Base-by-base conservation (phyloP, 2,797 vertebrate genomes). In the Rhinatrema bivittatum region DNA sequence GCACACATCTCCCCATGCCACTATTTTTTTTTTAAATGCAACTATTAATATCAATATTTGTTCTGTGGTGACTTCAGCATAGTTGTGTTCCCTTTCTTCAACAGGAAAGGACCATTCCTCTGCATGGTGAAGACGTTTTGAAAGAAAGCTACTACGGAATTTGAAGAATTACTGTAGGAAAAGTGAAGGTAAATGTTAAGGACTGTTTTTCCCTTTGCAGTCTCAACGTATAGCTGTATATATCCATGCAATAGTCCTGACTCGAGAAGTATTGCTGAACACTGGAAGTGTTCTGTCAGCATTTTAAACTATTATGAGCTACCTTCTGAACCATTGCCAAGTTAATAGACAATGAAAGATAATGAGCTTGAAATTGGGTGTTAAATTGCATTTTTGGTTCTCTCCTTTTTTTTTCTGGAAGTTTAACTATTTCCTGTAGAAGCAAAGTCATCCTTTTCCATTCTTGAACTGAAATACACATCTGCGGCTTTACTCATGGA, bases 331-430 rank as follows among this genome's bases (percentile, higher is more conserved):
- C 84, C 84, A 84, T 85, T 76, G 82, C 81, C 81, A 87, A 82
- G 81, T 87, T 86, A 88, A 85, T 86, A 87, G 83, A 87, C 84
- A 88, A 85, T 86, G 85, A 87, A 87, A 87, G 85, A 87, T 87
- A 88, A 87, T 87, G 85, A 85, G 83, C 81, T 86, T 87, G 84
- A 88, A 88, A 87, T 86, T 87, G 79, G 81, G 82, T 85, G 82
- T 85, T 84, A 86, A 87, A 88, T 86, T 85, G 81, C 78, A 76
- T 84, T 87, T 85, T 88, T 85, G 77, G 76, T 84, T 80, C 73
- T 82, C 72, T 84, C 56, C 35, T 39, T 54, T 60, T 57, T 57
- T 50, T 60, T 62, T 58, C 70, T 67, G 56, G 56, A 77, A 72
- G 65, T 83, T 86, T 87, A 86, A 86, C 84, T 63, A 59, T 87